Evolutionary conservation across 2,888 invertebrate genomes (phyloP), one percentile per base, ranked within the genome.

Genomic region (Sepiola atlantica): DNA sequence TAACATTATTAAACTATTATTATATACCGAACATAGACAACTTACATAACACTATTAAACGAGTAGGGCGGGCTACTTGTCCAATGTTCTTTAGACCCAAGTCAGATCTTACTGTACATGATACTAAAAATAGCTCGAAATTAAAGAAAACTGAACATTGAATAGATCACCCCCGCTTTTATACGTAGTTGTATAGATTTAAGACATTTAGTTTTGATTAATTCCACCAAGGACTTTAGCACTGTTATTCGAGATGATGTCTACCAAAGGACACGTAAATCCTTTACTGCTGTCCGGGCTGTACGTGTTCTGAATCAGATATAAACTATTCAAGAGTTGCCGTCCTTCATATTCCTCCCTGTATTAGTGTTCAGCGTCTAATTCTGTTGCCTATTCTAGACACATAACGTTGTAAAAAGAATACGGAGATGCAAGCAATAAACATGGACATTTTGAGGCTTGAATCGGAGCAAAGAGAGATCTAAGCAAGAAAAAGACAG

Each of bases 171-270:
- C n/a, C 32, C 16, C 77, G n/a, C 77, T 77, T 32, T 77, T n/a
- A 77, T n/a, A 32, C 77, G 77, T n/a, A 16, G 77, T 32, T 77
- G 16, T 77, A n/a, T n/a, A 77, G 16, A 77, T 77, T 77, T 14
- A 77, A 77, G n/a, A 77, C 77, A 77, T 18, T 77, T 77, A 77
- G n/a, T 77, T 77, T 77, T 77, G 77, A 77, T 77, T 77, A 77
- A 77, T 77, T 77, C 77, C 32, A n/a, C 77, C 32, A n/a, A n/a
- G 77, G 77, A 18, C 77, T 16, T 77, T 77, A 77, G 77, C 77
- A 77, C 77, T 77, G 77, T 77, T 32, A 77, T 77, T 77, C n/a
- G 77, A 77, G 77, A 77, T 77, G 77, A 77, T 77, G 77, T 77
- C 77, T 77, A 77, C 77, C n/a, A 77, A 18, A n/a, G 77, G 77